phyloP scores from a whole-genome alignment of 2,888 invertebrate genomes.

The Teinopalpus imperialis region DNA sequence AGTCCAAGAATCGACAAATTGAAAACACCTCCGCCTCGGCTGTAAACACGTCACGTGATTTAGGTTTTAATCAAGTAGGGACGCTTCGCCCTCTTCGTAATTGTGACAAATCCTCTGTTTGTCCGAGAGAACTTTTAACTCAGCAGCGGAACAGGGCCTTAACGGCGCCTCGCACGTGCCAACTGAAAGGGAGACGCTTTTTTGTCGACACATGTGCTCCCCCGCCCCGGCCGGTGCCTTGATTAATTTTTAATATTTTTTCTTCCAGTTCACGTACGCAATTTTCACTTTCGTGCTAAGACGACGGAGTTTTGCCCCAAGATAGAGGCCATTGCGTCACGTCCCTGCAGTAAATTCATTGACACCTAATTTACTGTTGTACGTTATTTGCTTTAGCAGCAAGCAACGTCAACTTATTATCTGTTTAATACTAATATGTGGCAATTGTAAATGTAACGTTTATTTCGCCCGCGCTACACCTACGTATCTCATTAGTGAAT shows the following conservation, averaged over 20 bases:
- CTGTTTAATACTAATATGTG: conserved; percentile 59
- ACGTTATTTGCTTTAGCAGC: conserved; percentile 42
- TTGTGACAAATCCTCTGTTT: conserved; percentile 83
- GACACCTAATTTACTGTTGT: conserved; percentile 40
- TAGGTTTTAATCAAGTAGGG: conserved; percentile 82
- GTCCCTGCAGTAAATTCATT: conserved; percentile 48
- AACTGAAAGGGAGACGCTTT: conserved; percentile 66
- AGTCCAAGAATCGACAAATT: conserved; percentile 76
- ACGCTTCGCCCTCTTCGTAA: conserved; percentile 76
- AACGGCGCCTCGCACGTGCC: conserved; percentile 78
- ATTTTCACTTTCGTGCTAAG: conserved; percentile 77
- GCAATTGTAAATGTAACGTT: conserved; percentile 61
- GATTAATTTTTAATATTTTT: conserved; percentile 82
- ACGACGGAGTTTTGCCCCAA: conserved; percentile 43
- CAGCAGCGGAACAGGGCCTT: conserved; percentile 66
- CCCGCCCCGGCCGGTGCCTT: conserved; percentile 52
- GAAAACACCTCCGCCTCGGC: conserved; percentile 80
- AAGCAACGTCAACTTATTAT: conserved; percentile 49
- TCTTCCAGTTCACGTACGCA: conserved; percentile 80
- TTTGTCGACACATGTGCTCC: conserved; percentile 80
- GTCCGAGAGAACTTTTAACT: conserved; percentile 81
- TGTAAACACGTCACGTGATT: conserved; percentile 83
- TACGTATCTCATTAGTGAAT: conserved; percentile 79
- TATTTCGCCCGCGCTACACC: conserved; percentile 79
- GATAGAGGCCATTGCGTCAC: conserved; percentile 37